phyloP scores from a whole-genome alignment of 1,140 invertebrate genomes.

The Drosophila bocqueti region DNA sequence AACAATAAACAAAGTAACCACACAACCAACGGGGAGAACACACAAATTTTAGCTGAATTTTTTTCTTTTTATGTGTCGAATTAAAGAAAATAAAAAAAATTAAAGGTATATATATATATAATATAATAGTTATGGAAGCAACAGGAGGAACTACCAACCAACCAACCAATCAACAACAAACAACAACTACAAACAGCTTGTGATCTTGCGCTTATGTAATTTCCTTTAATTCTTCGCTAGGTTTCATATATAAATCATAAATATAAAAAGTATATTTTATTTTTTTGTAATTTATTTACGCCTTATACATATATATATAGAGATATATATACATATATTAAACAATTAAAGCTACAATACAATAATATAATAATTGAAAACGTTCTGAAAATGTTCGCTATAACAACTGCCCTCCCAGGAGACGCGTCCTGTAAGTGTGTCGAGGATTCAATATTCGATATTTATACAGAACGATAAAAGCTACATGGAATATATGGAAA shows the following conservation, averaged over 20 bases:
- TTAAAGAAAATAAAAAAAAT: slow-evolving; percentile 67
- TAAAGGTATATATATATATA: slow-evolving; percentile 32
- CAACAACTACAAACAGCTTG: slow-evolving; percentile 66
- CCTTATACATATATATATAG: slow-evolving; percentile 34
- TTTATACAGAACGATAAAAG: neutral
- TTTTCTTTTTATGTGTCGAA: slow-evolving; percentile 74
- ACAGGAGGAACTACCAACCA: slow-evolving; percentile 20
- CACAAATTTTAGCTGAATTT: slow-evolving; percentile 78
- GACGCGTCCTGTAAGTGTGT: neutral
- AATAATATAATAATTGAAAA: slow-evolving; percentile 20
- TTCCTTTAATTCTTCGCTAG: slow-evolving; percentile 50
- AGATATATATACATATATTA: slow-evolving; percentile 32
- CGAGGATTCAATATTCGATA: slow-evolving; percentile 13
- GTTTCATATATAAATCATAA: slow-evolving; percentile 47
- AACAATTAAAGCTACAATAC: slow-evolving; percentile 35
- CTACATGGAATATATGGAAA: neutral
- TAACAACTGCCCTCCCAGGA: slow-evolving; percentile 35
- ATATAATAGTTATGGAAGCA: slow-evolving; percentile 13
- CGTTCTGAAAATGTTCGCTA: slow-evolving; percentile 32
- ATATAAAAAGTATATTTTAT: slow-evolving; percentile 42
- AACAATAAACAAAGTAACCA: slow-evolving; percentile 8
- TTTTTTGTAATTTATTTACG: slow-evolving; percentile 74
- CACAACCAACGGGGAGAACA: slow-evolving; percentile 28
- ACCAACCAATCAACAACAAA: slow-evolving; percentile 36
- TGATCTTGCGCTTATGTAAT: slow-evolving; percentile 71